Evolutionary conservation across 2,888 invertebrate species (phyloP).

Genomic region (Limnephilus marmoratus): DNA sequence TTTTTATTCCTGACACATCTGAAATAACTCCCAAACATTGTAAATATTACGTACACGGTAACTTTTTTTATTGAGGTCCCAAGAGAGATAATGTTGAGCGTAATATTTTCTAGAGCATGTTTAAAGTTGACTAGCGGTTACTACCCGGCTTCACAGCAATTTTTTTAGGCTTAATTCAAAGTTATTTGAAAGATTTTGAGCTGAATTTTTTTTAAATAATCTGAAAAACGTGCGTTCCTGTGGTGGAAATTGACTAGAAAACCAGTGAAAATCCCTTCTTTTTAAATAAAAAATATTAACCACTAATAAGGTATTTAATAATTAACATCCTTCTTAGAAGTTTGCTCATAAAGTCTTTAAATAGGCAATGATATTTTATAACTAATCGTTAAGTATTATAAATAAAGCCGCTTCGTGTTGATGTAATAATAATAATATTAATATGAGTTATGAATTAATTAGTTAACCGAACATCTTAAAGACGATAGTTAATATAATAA

Average conservation of each 20-base stretch:
- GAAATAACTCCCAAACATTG: not conserved
- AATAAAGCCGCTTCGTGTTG: not conserved
- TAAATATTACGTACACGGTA: not conserved
- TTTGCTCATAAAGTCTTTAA: not conserved
- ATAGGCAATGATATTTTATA: not conserved
- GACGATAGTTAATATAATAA: not conserved
- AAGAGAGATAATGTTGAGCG: no score
- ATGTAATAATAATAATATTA: not conserved
- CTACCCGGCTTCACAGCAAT: no score
- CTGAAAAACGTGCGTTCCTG: not conserved
- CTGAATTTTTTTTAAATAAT: not conserved
- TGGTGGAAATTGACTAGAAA: not conserved
- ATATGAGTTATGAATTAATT: not conserved
- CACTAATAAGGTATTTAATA: no score
- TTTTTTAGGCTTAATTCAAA: no score
- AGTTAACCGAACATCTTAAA: not conserved
- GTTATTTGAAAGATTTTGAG: no score
- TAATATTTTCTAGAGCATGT: no score
- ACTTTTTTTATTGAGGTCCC: no score
- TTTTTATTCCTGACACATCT: not conserved
- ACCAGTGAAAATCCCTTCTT: not conserved
- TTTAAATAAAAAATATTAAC: not conserved
- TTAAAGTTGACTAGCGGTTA: no score
- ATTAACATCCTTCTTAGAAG: not conserved
- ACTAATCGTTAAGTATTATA: not conserved